Evolutionary conservation across 1,140 invertebrate genomes (phyloP), one percentile per base, ranked within the genome.

Genomic region (Eulimnadia texana): DNA sequence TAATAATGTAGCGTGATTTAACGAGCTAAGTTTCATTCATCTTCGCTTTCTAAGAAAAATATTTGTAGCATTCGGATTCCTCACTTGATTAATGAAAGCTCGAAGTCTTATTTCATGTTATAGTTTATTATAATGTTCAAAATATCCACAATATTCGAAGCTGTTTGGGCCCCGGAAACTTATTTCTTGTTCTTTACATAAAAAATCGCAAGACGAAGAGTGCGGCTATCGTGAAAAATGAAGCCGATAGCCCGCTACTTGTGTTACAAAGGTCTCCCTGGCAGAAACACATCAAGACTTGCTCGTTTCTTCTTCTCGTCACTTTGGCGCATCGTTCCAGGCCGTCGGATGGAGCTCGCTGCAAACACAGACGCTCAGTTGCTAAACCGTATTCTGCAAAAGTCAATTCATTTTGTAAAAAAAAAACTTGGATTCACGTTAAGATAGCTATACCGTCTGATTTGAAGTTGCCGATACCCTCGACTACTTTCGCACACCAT

Each of bases 401-500:
- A n/a, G n/a, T n/a, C n/a, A n/a, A n/a, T n/a, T n/a, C n/a, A n/a
- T n/a, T n/a, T n/a, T n/a, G n/a, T n/a, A n/a, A n/a, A n/a, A n/a
- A n/a, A n/a, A n/a, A n/a, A n/a, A n/a, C n/a, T n/a, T n/a, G n/a
- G n/a, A n/a, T n/a, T n/a, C n/a, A n/a, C n/a, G n/a, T n/a, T n/a
- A n/a, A n/a, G n/a, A n/a, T n/a, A n/a, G n/a, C n/a, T 64, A 54
- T 28, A 63, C 56, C 49, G 20, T 28, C 51, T 54, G 33, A 61
- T 56, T 64, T 50, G 27, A 60, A 11, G 52, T 25, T 57, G 60
- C 51, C 27, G 11, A 53, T 54, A 79, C 83, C 86, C 73, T 93
- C 90, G 23, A 92, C 81, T 49, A 90, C 83, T 78, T 94, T 95
- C 9, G 84, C 86, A 69, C 91, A 95, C 91, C 91, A 95, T 27